These are phyloP conservation scores for Mobula hypostoma DNA, from an alignment of 2,113 vertebrate species.

Conservation along the genomic window DNA sequence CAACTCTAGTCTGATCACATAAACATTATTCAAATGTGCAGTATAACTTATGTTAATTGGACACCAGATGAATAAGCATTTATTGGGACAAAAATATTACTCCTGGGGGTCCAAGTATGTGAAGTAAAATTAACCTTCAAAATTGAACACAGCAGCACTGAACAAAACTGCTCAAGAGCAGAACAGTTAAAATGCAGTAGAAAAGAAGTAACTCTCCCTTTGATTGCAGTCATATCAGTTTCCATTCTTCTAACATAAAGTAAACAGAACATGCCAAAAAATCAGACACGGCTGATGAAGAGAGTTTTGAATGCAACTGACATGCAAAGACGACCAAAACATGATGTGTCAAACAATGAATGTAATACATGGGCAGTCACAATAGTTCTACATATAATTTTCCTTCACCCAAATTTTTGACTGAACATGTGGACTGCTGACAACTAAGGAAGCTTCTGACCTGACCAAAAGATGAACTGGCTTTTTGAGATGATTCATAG, in stretches of 20 bases:
- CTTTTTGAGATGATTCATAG: background rate
- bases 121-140: background rate
- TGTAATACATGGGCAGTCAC: background rate
- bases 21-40: conserved; percentile 4
- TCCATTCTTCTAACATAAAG: background rate
- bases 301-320: background rate
- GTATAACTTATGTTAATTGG: conserved; percentile 9
- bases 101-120: background rate
- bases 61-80: background rate
- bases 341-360: background rate
- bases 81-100: background rate
- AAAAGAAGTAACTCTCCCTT: background rate
- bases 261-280: background rate
- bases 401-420: background rate
- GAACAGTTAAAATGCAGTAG: background rate
- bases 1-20: background rate
- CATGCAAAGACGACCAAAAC: background rate
- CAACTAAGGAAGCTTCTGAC: background rate
- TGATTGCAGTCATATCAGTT: background rate
- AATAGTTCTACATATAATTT: background rate
- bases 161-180: background rate
- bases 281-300: background rate
- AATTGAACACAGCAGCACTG: background rate
- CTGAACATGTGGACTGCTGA: too few species aligned
- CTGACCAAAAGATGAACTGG: background rate